Percentiles rank a stretch among this genome's conserved stretches.
Conservation (phyloP, 2,888 invertebrate genomes). For the Synanthedon myopaeformis region DNA sequence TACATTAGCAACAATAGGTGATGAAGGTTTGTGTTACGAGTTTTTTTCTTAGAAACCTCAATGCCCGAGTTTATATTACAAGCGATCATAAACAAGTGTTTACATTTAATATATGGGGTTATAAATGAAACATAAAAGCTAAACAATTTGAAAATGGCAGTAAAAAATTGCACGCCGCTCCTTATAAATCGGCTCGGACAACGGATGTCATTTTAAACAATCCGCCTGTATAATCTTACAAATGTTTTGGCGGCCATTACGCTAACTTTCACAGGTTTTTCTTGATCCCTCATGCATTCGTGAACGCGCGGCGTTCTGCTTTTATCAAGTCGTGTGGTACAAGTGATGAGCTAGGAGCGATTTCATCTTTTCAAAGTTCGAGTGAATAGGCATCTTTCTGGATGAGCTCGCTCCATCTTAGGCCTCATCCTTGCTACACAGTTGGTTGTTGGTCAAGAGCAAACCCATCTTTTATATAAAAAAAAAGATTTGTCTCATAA, state of each 20-base stretch:
- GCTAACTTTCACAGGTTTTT: conserved; percentile 54
- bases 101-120: conserved; percentile 41
- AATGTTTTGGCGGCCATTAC: conserved; percentile 55
- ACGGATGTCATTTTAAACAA: conserved; percentile 25
- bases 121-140: conserved; percentile 51
- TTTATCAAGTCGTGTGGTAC: conserved; percentile 16
- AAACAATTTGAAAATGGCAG: conserved; percentile 34
- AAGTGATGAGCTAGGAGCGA: background rate
- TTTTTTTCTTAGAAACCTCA: background rate
- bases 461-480: too few species aligned
- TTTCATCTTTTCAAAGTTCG: too few species aligned
- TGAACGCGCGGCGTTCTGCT: conserved; percentile 37
- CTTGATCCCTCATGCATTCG: conserved; percentile 42
- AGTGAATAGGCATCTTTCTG: too few species aligned
- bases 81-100: conserved; percentile 6
- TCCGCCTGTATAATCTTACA: conserved; percentile 51
- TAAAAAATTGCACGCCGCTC: conserved; percentile 13
- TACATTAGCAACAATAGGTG: too few species aligned
- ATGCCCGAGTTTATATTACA: background rate
- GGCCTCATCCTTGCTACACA: too few species aligned
- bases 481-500: too few species aligned
- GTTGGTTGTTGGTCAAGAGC: too few species aligned
- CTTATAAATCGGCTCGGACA: conserved; percentile 15
- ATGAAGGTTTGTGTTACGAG: too few species aligned
- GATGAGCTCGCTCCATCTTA: too few species aligned